Evolutionary conservation across 2,888 invertebrate species (phyloP), one percentile per base, ranked within the genome.

Genomic region (Phania funesta): DNA sequence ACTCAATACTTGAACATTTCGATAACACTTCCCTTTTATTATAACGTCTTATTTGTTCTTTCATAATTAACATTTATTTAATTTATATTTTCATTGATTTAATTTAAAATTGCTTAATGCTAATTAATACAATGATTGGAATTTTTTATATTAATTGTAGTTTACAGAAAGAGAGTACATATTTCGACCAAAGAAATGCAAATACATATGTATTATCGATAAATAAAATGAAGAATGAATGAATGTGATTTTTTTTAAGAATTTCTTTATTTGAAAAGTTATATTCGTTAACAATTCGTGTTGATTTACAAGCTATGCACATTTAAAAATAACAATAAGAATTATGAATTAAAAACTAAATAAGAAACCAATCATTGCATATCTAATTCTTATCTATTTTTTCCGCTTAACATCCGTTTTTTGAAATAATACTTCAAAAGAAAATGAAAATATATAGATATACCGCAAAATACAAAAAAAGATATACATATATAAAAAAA

Each of bases 301-400:
- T 41, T n/a, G 24, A 13, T 22, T 38, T 67, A 38, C 13, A 18
- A 29, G 29, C 41, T 67, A 41, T 16, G 29, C n/a, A n/a, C n/a
- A n/a, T n/a, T n/a, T 32, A 35, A 29, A 46, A 56, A 11, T 62
- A 26, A 73, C 22, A 26, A 71, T 60, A 41, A 54, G 18, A 52
- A 38, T 48, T 38, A 29, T 32, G 20, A 62, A 50, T 35, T 76
- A 26, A 56, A 20, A 35, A 46, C 44, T 56, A 62, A 35, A 20
- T 64, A 58, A 67, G 67, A 68, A 54, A 67, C 79, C 79, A 79
- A 73, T 67, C 73, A 79, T 52, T 79, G 78, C 24, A 4, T 67
- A 16, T 44, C 16, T 44, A 16, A 6, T 44, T 16, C 41, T 7
- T 16, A 9, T 7, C 4, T 9, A 5, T 44, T 38, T 38, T 11